phyloP scores from a whole-genome alignment of 2,113 vertebrate genomes.

The Podarcis muralis region DNA sequence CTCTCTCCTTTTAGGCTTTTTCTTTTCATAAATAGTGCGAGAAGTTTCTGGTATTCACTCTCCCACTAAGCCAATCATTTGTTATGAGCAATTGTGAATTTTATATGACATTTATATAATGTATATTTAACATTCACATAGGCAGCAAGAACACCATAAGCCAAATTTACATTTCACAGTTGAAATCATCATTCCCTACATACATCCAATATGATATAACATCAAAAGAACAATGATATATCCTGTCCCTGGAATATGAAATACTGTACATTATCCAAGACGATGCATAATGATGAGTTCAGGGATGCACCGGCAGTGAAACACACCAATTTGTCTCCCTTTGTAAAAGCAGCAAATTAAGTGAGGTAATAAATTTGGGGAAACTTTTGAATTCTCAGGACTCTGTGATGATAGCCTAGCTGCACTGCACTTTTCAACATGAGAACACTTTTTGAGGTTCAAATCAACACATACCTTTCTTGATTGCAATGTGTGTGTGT shows the following conservation, averaged over 20 bases:
- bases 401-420: slow-evolving; percentile 18
- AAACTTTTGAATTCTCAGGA: slow-evolving; percentile 50
- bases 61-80: slow-evolving; percentile 45
- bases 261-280: slow-evolving; percentile 49
- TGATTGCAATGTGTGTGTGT: slow-evolving; percentile 9
- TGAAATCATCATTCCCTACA: slow-evolving; percentile 47
- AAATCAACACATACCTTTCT: slow-evolving; percentile 36
- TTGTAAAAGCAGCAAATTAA: slow-evolving; percentile 49
- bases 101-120: slow-evolving; percentile 38
- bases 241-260: slow-evolving; percentile 48
- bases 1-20: slow-evolving; percentile 16
- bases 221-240: slow-evolving; percentile 58
- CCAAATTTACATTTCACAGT: slow-evolving; percentile 46
- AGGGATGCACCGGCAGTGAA: slow-evolving; percentile 41
- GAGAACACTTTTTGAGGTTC: slow-evolving; percentile 1
- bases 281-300: slow-evolving; percentile 32
- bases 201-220: slow-evolving; percentile 51
- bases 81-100: slow-evolving; percentile 40
- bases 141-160: slow-evolving; percentile 24
- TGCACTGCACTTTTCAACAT: background rate
- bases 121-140: slow-evolving; percentile 55
- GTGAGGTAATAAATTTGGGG: slow-evolving; percentile 31
- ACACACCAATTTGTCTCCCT: slow-evolving; percentile 38
- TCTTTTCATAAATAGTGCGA: background rate
- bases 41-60: slow-evolving; percentile 20